Evolutionary conservation across 2,113 vertebrate genomes (phyloP).

Genomic region (Leucosticte australis): DNA sequence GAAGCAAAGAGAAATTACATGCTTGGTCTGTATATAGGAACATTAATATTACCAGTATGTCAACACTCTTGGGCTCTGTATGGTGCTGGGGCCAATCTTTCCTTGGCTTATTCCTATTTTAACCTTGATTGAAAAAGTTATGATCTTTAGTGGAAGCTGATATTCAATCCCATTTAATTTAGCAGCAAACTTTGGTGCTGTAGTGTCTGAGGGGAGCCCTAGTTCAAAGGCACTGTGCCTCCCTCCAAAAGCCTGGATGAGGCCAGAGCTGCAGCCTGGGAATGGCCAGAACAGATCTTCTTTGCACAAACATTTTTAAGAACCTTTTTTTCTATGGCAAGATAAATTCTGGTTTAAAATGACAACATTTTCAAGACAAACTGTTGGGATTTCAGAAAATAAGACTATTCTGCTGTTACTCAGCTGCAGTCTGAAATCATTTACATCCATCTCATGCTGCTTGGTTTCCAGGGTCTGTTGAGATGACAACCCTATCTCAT

Average conservation of each 20-base stretch:
- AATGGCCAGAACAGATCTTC: neutral
- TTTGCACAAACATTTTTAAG: neutral
- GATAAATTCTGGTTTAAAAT: neutral
- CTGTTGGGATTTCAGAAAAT: neutral
- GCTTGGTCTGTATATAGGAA: neutral
- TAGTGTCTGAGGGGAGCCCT: neutral
- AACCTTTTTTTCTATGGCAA: neutral
- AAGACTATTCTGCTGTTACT: neutral
- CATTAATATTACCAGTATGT: neutral
- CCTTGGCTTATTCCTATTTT: neutral
- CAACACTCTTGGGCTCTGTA: neutral
- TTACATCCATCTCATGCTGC: conserved; percentile 7
- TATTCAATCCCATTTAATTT: neutral
- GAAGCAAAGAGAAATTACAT: neutral
- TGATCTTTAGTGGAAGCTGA: neutral
- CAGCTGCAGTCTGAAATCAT: neutral
- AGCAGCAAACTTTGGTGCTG: neutral
- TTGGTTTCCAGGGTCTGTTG: conserved; percentile 15
- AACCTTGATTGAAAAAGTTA: neutral
- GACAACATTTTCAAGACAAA: neutral
- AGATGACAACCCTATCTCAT: neutral
- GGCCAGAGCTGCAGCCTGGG: neutral
- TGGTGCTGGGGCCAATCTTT: neutral
- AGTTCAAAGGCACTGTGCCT: neutral
- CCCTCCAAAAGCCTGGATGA: neutral